These are phyloP conservation scores for Lithophane leautieri DNA, from an alignment of 2,888 invertebrate genomes.

Conservation along the genomic window DNA sequence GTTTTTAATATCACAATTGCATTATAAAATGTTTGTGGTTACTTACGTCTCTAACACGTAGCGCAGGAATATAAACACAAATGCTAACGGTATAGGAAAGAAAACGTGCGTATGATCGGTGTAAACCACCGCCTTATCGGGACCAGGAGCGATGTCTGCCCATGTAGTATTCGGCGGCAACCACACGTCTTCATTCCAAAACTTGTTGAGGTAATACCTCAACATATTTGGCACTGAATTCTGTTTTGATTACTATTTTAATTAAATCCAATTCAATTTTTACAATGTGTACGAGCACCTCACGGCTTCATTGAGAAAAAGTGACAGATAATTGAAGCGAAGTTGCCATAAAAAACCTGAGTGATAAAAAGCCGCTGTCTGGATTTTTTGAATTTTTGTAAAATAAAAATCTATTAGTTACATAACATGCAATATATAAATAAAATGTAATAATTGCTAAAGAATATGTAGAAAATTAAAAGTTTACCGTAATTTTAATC, in stretches of 20 bases:
- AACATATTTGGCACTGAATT: constrained; percentile 78
- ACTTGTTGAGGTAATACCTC: constrained; percentile 86
- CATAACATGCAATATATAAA: background rate
- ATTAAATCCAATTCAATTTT: constrained; percentile 58
- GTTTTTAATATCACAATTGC: constrained; percentile 61
- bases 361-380: background rate
- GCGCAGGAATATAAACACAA: constrained; percentile 94
- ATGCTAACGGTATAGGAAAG: constrained; percentile 95
- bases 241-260: constrained; percentile 45
- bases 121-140: constrained; percentile 93
- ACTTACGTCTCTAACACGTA: constrained; percentile 96
- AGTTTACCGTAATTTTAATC: background rate
- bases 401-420: too few relatives aligned
- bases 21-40: constrained; percentile 50
- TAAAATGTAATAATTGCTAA: background rate
- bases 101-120: constrained; percentile 95
- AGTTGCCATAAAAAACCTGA: constrained; percentile 48
- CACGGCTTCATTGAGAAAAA: constrained; percentile 67
- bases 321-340: constrained; percentile 55
- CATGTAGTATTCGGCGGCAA: constrained; percentile 97
- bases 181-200: constrained; percentile 97
- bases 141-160: constrained; percentile 95
- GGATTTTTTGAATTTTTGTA: background rate
- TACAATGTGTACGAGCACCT: constrained; percentile 57
- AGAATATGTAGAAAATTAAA: background rate